phyloP scores from a whole-genome alignment of 2,888 invertebrate species.

The Apantesis nais region DNA sequence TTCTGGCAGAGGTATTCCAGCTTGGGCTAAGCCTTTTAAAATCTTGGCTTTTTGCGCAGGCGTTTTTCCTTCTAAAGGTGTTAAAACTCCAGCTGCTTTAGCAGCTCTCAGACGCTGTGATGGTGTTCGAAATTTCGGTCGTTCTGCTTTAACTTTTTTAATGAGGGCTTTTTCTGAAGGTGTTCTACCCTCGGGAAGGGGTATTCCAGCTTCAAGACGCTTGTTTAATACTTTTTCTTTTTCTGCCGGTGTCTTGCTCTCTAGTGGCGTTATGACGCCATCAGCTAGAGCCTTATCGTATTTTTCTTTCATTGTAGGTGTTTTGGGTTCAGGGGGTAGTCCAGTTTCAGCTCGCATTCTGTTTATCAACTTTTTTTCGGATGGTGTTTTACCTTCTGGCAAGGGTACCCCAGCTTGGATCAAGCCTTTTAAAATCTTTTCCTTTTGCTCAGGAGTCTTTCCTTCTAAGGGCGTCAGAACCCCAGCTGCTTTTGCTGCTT shows the following conservation, averaged over 20 bases:
- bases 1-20: not conserved
- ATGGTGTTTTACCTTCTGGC: too few species aligned
- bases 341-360: too few species aligned
- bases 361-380: too few species aligned
- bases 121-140: not conserved
- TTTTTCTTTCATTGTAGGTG: not conserved
- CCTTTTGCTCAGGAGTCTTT: not conserved
- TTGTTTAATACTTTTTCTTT: not conserved
- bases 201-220: conserved; percentile 42
- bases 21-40: conserved; percentile 35
- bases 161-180: not conserved
- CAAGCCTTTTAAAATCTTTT: not conserved
- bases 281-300: not conserved
- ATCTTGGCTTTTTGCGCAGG: conserved; percentile 46
- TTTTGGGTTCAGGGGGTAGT: too few species aligned
- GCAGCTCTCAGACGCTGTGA: not conserved
- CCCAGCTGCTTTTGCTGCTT: too few species aligned
- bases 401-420: not conserved
- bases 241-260: not conserved
- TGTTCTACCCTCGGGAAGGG: conserved; percentile 12
- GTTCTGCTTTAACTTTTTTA: not conserved
- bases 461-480: too few species aligned
- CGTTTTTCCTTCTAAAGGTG: conserved; percentile 43
- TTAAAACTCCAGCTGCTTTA: conserved; percentile 28
- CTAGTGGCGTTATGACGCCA: not conserved